phyloP scores from a whole-genome alignment of 2,888 invertebrate genomes.

The Coecobrya sp. region DNA sequence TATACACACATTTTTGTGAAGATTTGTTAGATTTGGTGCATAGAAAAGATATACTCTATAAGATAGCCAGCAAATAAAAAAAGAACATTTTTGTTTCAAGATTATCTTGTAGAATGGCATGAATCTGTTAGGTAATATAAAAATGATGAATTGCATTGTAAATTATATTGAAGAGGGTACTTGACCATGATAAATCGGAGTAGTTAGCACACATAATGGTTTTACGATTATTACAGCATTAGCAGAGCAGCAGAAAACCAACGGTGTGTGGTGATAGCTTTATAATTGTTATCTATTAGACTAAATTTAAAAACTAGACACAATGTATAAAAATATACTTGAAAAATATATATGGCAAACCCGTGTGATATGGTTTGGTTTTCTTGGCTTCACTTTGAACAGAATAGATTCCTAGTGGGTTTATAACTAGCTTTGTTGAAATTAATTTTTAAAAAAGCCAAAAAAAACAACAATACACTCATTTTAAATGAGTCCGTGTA shows the following conservation, averaged over 20 bases:
- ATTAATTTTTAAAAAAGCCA: background rate
- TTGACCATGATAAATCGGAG: slow-evolving; percentile 5
- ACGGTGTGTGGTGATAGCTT: background rate
- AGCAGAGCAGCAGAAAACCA: background rate
- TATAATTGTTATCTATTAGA: slow-evolving; percentile 4
- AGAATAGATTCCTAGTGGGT: background rate
- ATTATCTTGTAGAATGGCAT: background rate
- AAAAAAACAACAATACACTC: background rate
- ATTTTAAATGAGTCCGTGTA: background rate
- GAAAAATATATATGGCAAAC: no score
- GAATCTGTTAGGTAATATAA: background rate
- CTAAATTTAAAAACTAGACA: background rate
- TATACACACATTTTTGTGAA: background rate
- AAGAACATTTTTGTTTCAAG: background rate
- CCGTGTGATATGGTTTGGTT: background rate
- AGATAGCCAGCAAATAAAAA: background rate
- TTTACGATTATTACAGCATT: slow-evolving; percentile 20
- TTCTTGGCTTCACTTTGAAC: background rate
- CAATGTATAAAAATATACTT: background rate
- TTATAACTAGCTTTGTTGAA: background rate
- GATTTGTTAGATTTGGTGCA: background rate
- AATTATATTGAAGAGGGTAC: background rate
- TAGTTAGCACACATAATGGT: background rate
- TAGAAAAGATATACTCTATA: background rate
- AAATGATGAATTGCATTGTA: no score